A percentile compares a stretch with the other conserved stretches of the same genome.
Evolutionary conservation across 2,113 vertebrate genomes (phyloP).

Genomic region (Clarias magur): DNA sequence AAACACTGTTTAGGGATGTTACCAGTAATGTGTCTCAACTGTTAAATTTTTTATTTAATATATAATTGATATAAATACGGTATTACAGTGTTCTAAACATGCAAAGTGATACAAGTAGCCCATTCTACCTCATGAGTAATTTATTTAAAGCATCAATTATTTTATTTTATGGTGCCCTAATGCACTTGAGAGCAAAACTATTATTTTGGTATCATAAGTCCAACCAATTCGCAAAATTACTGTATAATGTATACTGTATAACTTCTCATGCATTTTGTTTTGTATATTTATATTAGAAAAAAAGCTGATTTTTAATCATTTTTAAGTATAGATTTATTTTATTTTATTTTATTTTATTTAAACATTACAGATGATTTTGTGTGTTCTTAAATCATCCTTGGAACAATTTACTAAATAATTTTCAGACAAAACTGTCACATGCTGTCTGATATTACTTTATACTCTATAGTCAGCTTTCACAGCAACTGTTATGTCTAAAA

Average conservation of each 20-base stretch:
- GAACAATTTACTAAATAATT: no score
- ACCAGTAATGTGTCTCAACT: background rate
- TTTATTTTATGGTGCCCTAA: background rate
- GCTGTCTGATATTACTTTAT: background rate
- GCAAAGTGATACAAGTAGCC: background rate
- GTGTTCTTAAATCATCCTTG: background rate
- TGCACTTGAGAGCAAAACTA: background rate
- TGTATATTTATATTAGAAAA: background rate
- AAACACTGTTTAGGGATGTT: background rate
- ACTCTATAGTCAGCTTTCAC: background rate
- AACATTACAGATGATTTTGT: background rate
- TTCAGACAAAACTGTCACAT: background rate
- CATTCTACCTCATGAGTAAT: background rate
- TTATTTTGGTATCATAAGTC: background rate
- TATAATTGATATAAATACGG: background rate
- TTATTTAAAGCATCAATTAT: background rate
- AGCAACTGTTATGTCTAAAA: background rate
- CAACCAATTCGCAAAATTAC: background rate
- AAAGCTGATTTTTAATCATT: background rate
- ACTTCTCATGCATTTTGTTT: background rate
- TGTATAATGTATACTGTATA: background rate
- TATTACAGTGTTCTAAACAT: background rate
- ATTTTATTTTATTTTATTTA: background rate
- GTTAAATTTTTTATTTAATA: background rate
- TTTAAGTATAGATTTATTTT: background rate